Evolutionary conservation across 2,797 vertebrate species (phyloP).

Genomic region (Coilia nasus): DNA sequence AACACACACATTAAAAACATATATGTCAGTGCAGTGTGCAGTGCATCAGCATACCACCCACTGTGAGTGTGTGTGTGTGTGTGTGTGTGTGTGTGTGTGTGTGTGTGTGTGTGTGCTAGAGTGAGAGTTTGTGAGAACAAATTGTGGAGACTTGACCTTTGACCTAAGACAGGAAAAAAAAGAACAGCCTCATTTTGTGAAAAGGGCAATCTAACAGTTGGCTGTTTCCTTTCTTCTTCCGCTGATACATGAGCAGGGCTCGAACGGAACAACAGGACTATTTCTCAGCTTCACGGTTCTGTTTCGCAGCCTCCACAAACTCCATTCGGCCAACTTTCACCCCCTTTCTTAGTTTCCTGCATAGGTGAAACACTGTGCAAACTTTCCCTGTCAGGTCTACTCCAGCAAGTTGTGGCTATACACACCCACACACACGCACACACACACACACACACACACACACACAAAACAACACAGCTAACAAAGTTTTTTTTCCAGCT

Average conservation of each 20-base stretch:
- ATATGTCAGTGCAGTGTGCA: no score
- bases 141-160: neutral
- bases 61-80: no score
- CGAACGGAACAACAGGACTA: conserved; percentile 6
- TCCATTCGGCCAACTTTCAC: neutral
- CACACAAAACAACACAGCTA: neutral
- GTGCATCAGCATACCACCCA: no score
- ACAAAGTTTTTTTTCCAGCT: neutral
- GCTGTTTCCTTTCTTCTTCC: conserved; percentile 6
- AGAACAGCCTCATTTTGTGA: neutral
- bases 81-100: neutral
- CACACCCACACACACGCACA: no score
- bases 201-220: conserved; percentile 1
- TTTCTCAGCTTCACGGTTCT: neutral
- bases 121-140: neutral
- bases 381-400: neutral
- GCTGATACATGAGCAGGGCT: neutral
- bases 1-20: no score
- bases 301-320: neutral
- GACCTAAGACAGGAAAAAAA: neutral
- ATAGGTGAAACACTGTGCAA: neutral
- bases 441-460: no score
- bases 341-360: neutral
- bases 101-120: neutral
- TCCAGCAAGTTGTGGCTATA: neutral